Conservation (phyloP, 2,797 vertebrate genomes). For the Falco cherrug region DNA sequence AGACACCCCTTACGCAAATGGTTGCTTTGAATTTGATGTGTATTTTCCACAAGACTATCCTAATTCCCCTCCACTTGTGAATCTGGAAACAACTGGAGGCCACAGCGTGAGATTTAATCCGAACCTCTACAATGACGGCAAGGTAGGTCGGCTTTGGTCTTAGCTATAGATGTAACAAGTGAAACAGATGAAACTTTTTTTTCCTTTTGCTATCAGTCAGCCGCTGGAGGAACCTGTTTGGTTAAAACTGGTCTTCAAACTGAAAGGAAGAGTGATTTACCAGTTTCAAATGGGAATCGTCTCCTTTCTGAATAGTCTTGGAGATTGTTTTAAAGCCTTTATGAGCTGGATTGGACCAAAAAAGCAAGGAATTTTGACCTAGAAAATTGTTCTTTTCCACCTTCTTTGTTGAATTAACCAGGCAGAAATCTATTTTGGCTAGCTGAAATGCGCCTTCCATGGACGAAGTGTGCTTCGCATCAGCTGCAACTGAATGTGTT, state of each 20-base stretch:
- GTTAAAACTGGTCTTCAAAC: neutral
- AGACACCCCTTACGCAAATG: conserved; percentile 97
- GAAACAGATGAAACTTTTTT: neutral
- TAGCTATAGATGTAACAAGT: neutral
- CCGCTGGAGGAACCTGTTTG: neutral
- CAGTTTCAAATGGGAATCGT: neutral
- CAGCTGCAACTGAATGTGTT: neutral
- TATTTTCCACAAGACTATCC: conserved; percentile 99
- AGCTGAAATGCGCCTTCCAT: neutral
- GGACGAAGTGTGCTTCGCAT: neutral
- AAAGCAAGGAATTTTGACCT: neutral
- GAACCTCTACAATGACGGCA: conserved; percentile 99
- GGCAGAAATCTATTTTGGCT: neutral
- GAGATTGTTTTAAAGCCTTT: neutral
- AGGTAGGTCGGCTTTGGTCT: conserved; percentile 77
- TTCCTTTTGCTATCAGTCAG: neutral
- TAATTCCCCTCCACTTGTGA: conserved; percentile 97
- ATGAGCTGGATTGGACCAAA: neutral
- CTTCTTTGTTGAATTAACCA: neutral
- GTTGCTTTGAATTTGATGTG: conserved; percentile 98
- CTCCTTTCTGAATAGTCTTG: neutral
- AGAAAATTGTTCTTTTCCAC: neutral
- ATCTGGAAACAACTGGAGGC: conserved; percentile 97
- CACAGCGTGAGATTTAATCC: conserved; percentile 99
- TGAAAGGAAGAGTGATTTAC: neutral